Conservation (phyloP, 2,888 invertebrate genomes). For the Alsophila aescularia region DNA sequence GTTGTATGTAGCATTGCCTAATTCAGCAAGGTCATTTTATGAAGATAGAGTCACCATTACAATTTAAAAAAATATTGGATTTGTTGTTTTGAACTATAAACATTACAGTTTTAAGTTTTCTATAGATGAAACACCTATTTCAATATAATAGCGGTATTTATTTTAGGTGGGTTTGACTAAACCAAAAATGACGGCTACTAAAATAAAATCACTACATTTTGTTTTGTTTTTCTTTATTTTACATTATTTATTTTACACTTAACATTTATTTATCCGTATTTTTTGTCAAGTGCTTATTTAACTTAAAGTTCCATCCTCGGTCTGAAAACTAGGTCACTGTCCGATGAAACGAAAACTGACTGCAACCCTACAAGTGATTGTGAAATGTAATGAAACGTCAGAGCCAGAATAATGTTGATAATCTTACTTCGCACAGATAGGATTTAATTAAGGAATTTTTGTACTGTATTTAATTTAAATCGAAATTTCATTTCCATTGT, state of each 20-base stretch:
- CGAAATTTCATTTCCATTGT: constrained; percentile 26
- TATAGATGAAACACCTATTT: no score
- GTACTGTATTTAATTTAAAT: constrained; percentile 26
- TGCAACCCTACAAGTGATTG: constrained; percentile 40
- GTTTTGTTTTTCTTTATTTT: no score
- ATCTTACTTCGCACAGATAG: constrained; percentile 50
- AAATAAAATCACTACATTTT: no score
- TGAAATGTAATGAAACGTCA: constrained; percentile 34
- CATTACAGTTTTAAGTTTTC: no score
- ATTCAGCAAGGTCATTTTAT: constrained; percentile 60
- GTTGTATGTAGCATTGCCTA: constrained; percentile 57
- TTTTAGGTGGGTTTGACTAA: no score
- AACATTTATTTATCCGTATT: not conserved
- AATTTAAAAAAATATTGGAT: constrained; percentile 1
- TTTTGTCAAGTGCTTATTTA: no score
- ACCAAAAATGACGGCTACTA: no score
- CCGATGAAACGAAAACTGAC: constrained; percentile 35
- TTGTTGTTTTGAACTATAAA: no score
- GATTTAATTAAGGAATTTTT: constrained; percentile 35
- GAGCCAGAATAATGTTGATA: constrained; percentile 48
- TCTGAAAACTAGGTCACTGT: constrained; percentile 6
- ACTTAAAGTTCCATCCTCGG: not conserved
- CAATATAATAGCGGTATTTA: no score
- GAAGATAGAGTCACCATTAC: constrained; percentile 19
- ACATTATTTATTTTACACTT: no score